Evolutionary conservation across 2,888 invertebrate species (phyloP), one percentile per base, ranked within the genome.

Genomic region (Rambutsinella grinnellia): DNA sequence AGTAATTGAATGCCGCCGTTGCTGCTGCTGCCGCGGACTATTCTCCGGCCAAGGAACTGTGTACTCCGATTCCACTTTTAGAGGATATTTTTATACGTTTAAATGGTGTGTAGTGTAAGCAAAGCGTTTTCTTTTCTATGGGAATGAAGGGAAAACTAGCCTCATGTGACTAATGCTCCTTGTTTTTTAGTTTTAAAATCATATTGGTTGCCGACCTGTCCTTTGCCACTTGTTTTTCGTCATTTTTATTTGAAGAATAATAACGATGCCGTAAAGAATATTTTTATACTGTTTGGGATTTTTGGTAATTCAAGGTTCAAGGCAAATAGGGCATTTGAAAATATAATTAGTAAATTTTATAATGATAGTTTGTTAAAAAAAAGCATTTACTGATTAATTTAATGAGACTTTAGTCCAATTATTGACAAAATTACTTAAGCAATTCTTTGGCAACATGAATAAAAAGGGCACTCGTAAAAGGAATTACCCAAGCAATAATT

Each of bases 1-100:
- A 83, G 80, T 83, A 82, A 83, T 83, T 83, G 83, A 83, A 83
- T 82, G 82, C 81, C 82, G 82, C 81, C 79, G 82, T 79, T 80
- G 82, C 81, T 80, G 81, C 81, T 80, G 81, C 36, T 36, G 5
- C 36, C 13, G 36, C 36, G 36, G 36, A 36, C 36, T 36, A 36
- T n/a, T n/a, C 36, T 36, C 36, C 36, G 36, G 13, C 36, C 6
- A 13, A 36, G 36, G 36, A 36, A 36, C 36, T 36, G 36, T 36
- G 36, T 36, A 13, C 36, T 8, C 36, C 36, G 36, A 36, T 36
- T 36, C 13, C 13, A 5, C 13, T 36, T 36, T 8, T 36, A n/a
- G n/a, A 36, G 13, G 36, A 36, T 5, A 5, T 8, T 36, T 36
- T 36, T 36, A 36, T 36, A 36, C 5, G 36, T 36, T 36, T 5